Percentiles rank a stretch among this genome's conserved stretches.
Evolutionary conservation across 2,113 vertebrate genomes (phyloP).

Genomic region (Apistogramma diplotaenia): DNA sequence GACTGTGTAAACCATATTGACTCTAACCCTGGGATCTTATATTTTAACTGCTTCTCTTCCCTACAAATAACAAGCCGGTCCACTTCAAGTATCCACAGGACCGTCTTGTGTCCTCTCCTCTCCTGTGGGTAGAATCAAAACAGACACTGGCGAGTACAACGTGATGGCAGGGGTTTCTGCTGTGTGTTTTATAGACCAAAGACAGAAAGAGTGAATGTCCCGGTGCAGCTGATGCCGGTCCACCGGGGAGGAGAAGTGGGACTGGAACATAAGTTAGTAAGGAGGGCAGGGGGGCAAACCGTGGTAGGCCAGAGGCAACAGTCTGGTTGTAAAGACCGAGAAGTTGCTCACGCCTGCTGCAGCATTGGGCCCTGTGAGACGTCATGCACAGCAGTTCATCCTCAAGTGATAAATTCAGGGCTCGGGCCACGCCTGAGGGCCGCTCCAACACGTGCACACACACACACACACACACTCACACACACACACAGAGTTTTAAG

Average conservation of each 20-base stretch:
- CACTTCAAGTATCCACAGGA: constrained; percentile 40
- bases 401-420: constrained; percentile 31
- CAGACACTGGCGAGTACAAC: constrained; percentile 12
- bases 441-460: not conserved
- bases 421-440: constrained; percentile 6
- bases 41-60: constrained; percentile 7
- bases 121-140: constrained; percentile 29
- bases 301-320: constrained; percentile 38
- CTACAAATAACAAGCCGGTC: not conserved
- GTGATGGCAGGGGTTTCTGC: constrained; percentile 26
- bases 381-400: constrained; percentile 51
- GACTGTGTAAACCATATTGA: constrained; percentile 68
- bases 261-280: constrained; percentile 33
- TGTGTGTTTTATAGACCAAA: constrained; percentile 18
- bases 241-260: constrained; percentile 12
- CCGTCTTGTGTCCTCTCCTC: constrained; percentile 6
- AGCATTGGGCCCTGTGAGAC: constrained; percentile 36
- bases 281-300: not conserved
- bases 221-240: constrained; percentile 21
- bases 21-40: constrained; percentile 59
- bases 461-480: not conserved
- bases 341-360: constrained; percentile 42
- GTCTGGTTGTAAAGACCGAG: constrained; percentile 33
- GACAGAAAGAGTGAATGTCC: constrained; percentile 33
- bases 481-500: constrained; percentile 63